Percentiles rank a stretch among this genome's conserved stretches.
phyloP scores from a whole-genome alignment of 2,113 vertebrate species.

The Scolopax mira region DNA sequence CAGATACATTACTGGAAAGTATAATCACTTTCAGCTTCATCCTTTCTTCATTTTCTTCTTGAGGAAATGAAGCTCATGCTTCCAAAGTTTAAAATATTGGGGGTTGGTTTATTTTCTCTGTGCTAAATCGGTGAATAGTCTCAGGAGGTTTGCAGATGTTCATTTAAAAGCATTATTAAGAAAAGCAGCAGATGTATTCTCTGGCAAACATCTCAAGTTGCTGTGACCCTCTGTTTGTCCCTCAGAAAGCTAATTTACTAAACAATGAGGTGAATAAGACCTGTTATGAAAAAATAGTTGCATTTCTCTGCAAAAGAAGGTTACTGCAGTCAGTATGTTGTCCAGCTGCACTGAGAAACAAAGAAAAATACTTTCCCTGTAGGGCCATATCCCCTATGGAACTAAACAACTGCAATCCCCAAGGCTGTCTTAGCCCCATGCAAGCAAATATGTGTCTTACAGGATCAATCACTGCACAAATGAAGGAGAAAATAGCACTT shows the following conservation, averaged over 20 bases:
- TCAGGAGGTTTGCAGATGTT: conserved; percentile 46
- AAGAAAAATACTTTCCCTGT: neutral
- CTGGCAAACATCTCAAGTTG: neutral
- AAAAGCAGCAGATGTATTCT: conserved; percentile 39
- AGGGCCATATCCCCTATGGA: neutral
- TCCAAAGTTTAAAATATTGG: neutral
- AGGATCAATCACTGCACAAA: neutral
- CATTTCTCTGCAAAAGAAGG: neutral
- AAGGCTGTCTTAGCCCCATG: neutral
- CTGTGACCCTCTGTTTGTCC: conserved; percentile 34
- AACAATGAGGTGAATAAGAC: conserved; percentile 10
- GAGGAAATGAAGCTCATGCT: neutral
- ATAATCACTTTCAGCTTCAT: neutral
- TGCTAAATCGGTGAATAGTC: neutral
- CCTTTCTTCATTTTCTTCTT: neutral
- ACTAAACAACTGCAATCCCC: neutral
- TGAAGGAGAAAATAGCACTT: neutral
- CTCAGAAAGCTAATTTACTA: conserved; percentile 36
- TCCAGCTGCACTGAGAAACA: neutral
- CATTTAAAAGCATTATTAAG: conserved; percentile 17
- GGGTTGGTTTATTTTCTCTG: neutral
- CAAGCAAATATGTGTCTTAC: neutral
- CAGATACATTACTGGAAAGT: neutral
- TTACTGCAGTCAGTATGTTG: neutral
- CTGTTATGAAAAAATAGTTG: neutral